Conservation (phyloP, 2,113 vertebrate genomes). For the Misgurnus anguillicaudatus region DNA sequence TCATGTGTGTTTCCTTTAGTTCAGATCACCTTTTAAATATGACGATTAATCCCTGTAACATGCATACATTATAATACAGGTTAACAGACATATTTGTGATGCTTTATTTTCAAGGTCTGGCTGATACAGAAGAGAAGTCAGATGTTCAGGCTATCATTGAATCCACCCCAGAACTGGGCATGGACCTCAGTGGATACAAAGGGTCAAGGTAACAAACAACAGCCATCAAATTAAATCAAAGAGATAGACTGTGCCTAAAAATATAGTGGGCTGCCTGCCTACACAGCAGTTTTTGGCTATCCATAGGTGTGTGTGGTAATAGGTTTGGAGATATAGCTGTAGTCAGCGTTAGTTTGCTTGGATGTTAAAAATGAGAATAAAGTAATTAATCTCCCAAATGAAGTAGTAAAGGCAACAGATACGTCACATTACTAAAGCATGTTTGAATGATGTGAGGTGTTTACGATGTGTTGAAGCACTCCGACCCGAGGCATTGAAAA, state of each 20-base stretch:
- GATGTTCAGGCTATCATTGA: slow-evolving; percentile 98
- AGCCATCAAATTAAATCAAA: neutral
- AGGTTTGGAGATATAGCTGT: too few relatives aligned
- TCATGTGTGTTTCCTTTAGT: too few relatives aligned
- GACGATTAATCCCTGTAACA: too few relatives aligned
- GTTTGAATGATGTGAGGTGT: neutral
- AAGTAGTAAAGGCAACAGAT: neutral
- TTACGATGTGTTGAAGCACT: slow-evolving; percentile 75
- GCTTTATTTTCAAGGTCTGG: slow-evolving; percentile 74
- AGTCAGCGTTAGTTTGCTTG: too few relatives aligned
- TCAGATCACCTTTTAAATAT: too few relatives aligned
- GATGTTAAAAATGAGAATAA: too few relatives aligned
- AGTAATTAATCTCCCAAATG: neutral
- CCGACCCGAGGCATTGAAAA: slow-evolving; percentile 97
- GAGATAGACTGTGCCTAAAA: too few relatives aligned
- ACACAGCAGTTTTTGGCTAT: too few relatives aligned
- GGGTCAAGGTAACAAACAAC: slow-evolving; percentile 79
- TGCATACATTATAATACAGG: neutral
- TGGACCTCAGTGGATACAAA: slow-evolving; percentile 91
- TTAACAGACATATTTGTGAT: neutral
- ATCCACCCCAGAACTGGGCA: slow-evolving; percentile 95
- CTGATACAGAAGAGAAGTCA: slow-evolving; percentile 90
- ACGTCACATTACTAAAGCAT: neutral
- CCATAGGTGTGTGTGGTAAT: too few relatives aligned
- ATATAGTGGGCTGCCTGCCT: too few relatives aligned